Conservation (phyloP, 2,797 vertebrate genomes). For the Ctenopoma kingsleyae region DNA sequence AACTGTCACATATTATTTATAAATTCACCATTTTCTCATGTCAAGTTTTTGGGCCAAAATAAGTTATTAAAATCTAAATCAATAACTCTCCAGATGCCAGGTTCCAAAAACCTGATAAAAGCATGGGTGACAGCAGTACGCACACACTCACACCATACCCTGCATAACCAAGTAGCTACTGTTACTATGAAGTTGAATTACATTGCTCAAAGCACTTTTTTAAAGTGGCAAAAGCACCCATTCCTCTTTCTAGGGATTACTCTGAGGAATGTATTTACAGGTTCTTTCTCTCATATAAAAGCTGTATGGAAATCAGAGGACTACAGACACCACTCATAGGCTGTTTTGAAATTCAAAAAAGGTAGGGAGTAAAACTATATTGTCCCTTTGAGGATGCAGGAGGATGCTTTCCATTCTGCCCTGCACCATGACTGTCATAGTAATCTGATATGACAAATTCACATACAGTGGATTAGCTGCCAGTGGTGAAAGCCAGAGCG, state of each 20-base stretch:
- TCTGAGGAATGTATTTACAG: constrained; percentile 96
- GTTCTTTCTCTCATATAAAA: constrained; percentile 94
- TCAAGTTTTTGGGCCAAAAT: constrained; percentile 66
- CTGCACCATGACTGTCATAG: constrained; percentile 98
- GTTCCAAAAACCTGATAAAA: constrained; percentile 71
- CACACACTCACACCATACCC: constrained; percentile 61
- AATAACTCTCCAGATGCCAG: constrained; percentile 61
- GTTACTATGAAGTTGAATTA: constrained; percentile 97
- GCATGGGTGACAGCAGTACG: constrained; percentile 67
- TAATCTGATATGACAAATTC: constrained; percentile 99
- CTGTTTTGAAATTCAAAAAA: constrained; percentile 99
- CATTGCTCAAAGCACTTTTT: constrained; percentile 94
- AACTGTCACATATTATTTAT: constrained; percentile 48
- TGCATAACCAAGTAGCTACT: constrained; percentile 94
- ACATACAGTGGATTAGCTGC: constrained; percentile 99
- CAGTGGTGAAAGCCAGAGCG: constrained; percentile 96
- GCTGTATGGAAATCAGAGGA: constrained; percentile 98
- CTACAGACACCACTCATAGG: constrained; percentile 94
- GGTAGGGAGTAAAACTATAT: constrained; percentile 90
- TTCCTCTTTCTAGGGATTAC: constrained; percentile 96
- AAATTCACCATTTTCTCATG: constrained; percentile 50
- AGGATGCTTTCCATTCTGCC: constrained; percentile 94
- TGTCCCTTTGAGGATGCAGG: constrained; percentile 94
- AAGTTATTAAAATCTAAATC: constrained; percentile 68
- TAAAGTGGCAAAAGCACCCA: constrained; percentile 85